Base-by-base conservation (phyloP, 2,113 vertebrate genomes). In the Cryptotis parvus region DNA sequence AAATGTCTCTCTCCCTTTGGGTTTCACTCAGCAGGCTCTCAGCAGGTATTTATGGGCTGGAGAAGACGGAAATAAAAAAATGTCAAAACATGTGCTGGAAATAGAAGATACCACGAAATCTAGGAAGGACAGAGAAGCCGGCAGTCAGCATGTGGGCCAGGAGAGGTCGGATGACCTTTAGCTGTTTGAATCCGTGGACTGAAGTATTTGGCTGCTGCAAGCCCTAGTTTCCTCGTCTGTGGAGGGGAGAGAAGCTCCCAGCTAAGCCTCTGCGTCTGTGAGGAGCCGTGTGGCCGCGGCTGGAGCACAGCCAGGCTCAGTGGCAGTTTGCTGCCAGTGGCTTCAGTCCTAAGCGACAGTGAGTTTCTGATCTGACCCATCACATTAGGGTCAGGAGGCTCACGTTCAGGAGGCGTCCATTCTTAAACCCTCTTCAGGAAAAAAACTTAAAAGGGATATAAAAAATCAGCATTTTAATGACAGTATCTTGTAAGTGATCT, bases 391-490 rank as follows among this genome's bases (percentile, higher is more conserved):
- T 18, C 11, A 39, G 43, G 35, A 84, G 18, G 41, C n/a, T 68
- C n/a, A n/a, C n/a, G n/a, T n/a, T 18, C 11, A 39, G 43, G 35
- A 84, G 18, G 41, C n/a, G 63, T 87, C 69, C 63, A 65, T 14
- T 76, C 77, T 70, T 79, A 61, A 33, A 29, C 29, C 27, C 15
- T 91, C 66, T 68, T 72, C 10, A 61, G 26, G 6, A 74, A 35
- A 43, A 68, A 74, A 33, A 78, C 39, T 8, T 31, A 43, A 37
- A 41, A 33, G 29, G 16, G 43, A 65, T 35, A 58, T 43, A 76
- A 94, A 72, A 83, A 93, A 87, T 55, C 63, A 65, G 15, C 63
- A 52, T 70, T 27, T 79, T 45, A 89, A 80, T 31, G 26, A 72
- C 2, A 58, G 29, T n/a, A 84, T 78, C 39, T 83, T 92, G 91